Evolutionary conservation across 2,113 vertebrate species (phyloP).

Genomic region (Columba janthina): DNA sequence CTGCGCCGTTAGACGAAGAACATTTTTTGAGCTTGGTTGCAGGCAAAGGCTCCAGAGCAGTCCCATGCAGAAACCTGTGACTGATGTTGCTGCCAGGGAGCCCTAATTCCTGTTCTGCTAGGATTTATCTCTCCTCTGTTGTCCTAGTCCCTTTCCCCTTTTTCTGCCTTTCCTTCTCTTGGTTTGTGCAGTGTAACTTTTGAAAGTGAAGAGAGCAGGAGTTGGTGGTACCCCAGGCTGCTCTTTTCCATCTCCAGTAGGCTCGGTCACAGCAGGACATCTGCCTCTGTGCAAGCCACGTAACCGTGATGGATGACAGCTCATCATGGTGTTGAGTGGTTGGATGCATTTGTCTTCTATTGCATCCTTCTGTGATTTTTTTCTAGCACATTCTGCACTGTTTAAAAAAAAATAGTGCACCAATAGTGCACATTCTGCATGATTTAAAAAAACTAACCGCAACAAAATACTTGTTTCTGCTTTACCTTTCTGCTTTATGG

Average conservation of each 20-base stretch:
- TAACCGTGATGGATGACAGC: background rate
- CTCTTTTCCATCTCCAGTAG: background rate
- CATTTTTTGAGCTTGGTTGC: fast-evolving
- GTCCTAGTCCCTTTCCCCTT: background rate
- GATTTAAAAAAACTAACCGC: background rate
- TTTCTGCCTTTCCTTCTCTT: background rate
- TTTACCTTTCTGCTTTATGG: background rate
- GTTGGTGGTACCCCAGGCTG: background rate
- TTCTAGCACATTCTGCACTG: background rate
- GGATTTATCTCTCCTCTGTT: background rate
- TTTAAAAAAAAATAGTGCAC: background rate
- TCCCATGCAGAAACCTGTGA: background rate
- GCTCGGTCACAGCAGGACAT: background rate
- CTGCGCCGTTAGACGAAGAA: background rate
- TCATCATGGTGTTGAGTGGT: background rate
- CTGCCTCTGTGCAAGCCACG: background rate
- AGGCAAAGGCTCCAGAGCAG: background rate
- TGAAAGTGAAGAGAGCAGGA: background rate
- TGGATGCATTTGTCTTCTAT: background rate
- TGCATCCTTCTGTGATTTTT: background rate
- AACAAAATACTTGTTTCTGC: background rate
- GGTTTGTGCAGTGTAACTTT: background rate
- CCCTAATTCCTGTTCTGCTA: background rate
- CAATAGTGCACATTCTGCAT: background rate
- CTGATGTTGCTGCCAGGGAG: background rate